Conservation (phyloP, 2,797 vertebrate genomes). For the Pseudomugil gertrudae region DNA sequence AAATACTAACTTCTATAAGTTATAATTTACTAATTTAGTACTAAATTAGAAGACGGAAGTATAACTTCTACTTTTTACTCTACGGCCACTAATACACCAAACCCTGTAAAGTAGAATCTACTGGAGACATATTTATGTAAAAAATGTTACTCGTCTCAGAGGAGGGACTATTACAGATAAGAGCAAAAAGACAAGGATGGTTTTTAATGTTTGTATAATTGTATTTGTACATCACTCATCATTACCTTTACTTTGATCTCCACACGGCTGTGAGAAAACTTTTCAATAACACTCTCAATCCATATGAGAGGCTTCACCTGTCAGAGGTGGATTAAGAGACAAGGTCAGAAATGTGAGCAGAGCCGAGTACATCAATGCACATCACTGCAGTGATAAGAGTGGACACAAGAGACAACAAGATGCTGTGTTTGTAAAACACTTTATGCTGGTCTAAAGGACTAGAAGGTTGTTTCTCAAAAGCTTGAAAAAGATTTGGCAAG, state of each 20-base stretch:
- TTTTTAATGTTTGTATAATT: slow-evolving; percentile 22
- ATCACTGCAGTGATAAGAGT: slow-evolving; percentile 28
- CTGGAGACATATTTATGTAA: slow-evolving; percentile 31
- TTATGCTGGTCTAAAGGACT: background rate
- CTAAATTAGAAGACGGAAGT: too few species aligned
- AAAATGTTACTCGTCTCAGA: slow-evolving; percentile 37
- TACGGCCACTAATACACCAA: slow-evolving; percentile 16
- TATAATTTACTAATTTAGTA: too few species aligned
- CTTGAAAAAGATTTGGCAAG: background rate
- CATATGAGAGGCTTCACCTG: slow-evolving; percentile 88
- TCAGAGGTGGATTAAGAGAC: slow-evolving; percentile 38
- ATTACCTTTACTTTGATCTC: slow-evolving; percentile 89
- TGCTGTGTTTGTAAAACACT: slow-evolving; percentile 19
- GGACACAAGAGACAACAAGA: slow-evolving; percentile 14
- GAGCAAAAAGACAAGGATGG: slow-evolving; percentile 8
- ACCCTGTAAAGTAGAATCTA: slow-evolving; percentile 40
- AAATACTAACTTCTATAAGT: too few species aligned
- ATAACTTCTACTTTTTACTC: too few species aligned
- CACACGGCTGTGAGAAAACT: slow-evolving; percentile 86
- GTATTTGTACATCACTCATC: slow-evolving; percentile 40
- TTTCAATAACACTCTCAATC: slow-evolving; percentile 88
- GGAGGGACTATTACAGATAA: slow-evolving; percentile 6
- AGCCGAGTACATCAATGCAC: slow-evolving; percentile 33
- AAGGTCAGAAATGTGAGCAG: slow-evolving; percentile 56
- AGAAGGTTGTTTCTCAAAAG: background rate